A percentile compares a stretch with the other conserved stretches of the same genome.
These are phyloP conservation scores for Timema podura DNA, from an alignment of 2,888 invertebrate species.

Conservation along the genomic window DNA sequence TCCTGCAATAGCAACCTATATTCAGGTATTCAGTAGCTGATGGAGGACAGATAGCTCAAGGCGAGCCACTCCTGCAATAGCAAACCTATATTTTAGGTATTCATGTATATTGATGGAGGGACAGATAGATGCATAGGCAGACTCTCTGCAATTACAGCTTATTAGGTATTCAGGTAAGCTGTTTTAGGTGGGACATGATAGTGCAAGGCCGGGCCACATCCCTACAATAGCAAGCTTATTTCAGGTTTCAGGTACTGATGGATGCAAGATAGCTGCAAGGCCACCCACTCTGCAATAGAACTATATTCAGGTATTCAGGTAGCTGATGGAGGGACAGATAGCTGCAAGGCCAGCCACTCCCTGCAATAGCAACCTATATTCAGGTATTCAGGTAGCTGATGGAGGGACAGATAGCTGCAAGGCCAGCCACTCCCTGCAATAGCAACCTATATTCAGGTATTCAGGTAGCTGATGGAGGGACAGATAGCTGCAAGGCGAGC, in stretches of 20 bases:
- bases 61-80: conserved; percentile 80
- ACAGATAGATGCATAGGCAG: conserved; percentile 83
- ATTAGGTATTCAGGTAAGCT: too few relatives aligned
- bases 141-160: too few relatives aligned
- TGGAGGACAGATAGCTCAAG: conserved; percentile 88
- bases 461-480: conserved; percentile 90
- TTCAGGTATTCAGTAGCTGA: conserved; percentile 74
- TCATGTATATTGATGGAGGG: too few relatives aligned
- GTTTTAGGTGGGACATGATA: too few relatives aligned
- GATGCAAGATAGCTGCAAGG: conserved; percentile 86
- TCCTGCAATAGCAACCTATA: conserved; percentile 45
- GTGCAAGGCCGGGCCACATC: conserved; percentile 95
- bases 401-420: conserved; percentile 88
- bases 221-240: conserved; percentile 46
- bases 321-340: too few relatives aligned
- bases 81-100: too few relatives aligned
- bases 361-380: too few relatives aligned
- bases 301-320: too few relatives aligned
- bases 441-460: too few relatives aligned
- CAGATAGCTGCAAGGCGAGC: conserved; percentile 88
- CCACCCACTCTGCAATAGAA: conserved; percentile 65
- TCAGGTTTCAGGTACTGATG: conserved; percentile 83
- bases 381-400: conserved; percentile 98
- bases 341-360: too few relatives aligned
- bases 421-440: conserved; percentile 82